Base-by-base conservation (phyloP, 1,140 invertebrate species). In the Phymorhynchus buccinoides region DNA sequence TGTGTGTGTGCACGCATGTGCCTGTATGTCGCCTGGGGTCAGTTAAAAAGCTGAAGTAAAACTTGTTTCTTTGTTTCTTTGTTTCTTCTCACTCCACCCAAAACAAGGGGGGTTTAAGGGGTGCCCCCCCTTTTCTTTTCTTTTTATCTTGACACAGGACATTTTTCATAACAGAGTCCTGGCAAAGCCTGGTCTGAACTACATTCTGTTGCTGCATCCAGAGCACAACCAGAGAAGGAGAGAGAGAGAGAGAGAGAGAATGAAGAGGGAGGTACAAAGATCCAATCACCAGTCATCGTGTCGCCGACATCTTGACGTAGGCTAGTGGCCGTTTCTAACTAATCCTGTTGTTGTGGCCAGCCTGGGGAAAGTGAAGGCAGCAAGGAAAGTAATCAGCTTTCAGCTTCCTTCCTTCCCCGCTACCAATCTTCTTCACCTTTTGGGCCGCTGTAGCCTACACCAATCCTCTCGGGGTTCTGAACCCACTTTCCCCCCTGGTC, bases 341-440 rank as follows among this genome's bases (percentile, higher is more conserved):
- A 41, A 75, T 39, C 73, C 73, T 30, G 73, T 75, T 75, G 73
- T 75, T 75, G 32, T 41, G 73, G 73, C 18, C 35, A 41, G 9
- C n/a, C n/a, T 27, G 22, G 22, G 56, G n/a, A 62, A 75, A 39
- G 14, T 75, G 35, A 27, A 75, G 37, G 37, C 37, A 27, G 73
- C 37, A 18, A 75, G 35, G 56, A 27, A 75, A 41, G 73, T 75
- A 75, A 75, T 75, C 73, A 75, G 73, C 73, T 75, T 75, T 12
- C 73, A 41, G 16, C 35, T 16, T 35, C 37, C 35, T 37, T 18
- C 35, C 73, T 14, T 7, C 68, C 68, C 30, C 68, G 9, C 62
- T 4, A 12, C 22, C 62, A 18, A 7, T 27, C 62, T 30, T 4
- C 16, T 27, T 66, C 62, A 9, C 62, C 62, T 16, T 27, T 27